Conservation (phyloP, 37 sponge, comb jelly and placozoan genomes). For the Ephydatia muelleri region DNA sequence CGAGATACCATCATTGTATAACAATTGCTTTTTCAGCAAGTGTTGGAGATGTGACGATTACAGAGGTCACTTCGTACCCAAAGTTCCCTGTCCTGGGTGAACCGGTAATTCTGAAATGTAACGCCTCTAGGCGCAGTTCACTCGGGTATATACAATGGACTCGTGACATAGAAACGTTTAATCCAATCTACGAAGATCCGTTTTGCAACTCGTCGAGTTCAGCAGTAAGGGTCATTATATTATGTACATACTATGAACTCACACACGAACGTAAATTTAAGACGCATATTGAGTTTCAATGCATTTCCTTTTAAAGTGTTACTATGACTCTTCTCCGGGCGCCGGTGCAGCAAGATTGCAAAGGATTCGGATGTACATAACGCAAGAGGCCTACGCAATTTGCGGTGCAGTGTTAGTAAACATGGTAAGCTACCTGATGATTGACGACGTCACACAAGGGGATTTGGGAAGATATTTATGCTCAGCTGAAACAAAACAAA, state of each 20-base stretch:
- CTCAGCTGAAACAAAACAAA: not conserved
- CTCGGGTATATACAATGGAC: not conserved
- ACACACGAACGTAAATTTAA: not conserved
- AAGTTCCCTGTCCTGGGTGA: not conserved
- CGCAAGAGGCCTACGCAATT: not conserved
- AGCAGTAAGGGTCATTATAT: not conserved
- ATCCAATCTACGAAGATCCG: not conserved
- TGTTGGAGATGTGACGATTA: not conserved
- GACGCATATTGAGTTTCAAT: not conserved
- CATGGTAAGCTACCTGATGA: slow-evolving; percentile 20
- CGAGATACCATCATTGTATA: no score
- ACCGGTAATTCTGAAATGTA: not conserved
- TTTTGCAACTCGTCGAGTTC: not conserved
- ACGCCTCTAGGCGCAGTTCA: not conserved
- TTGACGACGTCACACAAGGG: slow-evolving; percentile 39
- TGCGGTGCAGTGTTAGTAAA: not conserved
- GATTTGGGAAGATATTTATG: slow-evolving; percentile 14
- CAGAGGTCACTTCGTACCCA: not conserved
- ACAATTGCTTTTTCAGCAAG: no score
- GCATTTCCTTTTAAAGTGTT: not conserved
- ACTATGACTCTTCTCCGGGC: not conserved
- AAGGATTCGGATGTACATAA: not conserved
- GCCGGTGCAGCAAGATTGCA: not conserved
- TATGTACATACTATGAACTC: not conserved
- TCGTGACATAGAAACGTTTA: not conserved